Evolutionary conservation across 92 coral and sea anemone species (phyloP).

Genomic region (Phenganax stokvisi): DNA sequence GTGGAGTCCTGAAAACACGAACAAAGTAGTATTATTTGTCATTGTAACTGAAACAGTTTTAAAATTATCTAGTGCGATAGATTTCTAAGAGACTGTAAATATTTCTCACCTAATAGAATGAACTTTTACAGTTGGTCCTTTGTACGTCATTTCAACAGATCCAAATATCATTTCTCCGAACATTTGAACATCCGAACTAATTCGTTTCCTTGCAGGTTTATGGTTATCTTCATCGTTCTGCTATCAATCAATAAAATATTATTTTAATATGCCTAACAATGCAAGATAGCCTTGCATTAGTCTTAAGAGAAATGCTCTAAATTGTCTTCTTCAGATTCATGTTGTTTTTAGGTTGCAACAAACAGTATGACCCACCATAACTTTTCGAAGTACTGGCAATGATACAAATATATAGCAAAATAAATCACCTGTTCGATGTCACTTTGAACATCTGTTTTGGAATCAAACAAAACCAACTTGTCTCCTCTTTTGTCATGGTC

Average conservation of each 20-base stretch:
- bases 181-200: constrained; percentile 83
- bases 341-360: no score
- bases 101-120: constrained; percentile 68
- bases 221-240: neutral
- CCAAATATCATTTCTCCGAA: constrained; percentile 99
- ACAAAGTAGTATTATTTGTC: neutral
- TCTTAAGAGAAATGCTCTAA: neutral
- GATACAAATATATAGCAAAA: no score
- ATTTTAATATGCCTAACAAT: neutral
- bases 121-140: constrained; percentile 93
- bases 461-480: constrained; percentile 78
- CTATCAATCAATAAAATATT: neutral
- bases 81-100: neutral
- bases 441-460: constrained; percentile 47
- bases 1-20: constrained; percentile 64
- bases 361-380: neutral
- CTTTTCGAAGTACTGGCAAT: no score
- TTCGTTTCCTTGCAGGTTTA: constrained; percentile 36
- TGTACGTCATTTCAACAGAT: constrained; percentile 96
- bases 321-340: neutral
- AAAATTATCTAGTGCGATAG: neutral
- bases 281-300: neutral
- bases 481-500: constrained; percentile 85
- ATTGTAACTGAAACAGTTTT: no score
- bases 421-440: constrained; percentile 26